Base-by-base conservation (phyloP, 1,140 invertebrate species). In the Pseudomyrmex sp. region DNA sequence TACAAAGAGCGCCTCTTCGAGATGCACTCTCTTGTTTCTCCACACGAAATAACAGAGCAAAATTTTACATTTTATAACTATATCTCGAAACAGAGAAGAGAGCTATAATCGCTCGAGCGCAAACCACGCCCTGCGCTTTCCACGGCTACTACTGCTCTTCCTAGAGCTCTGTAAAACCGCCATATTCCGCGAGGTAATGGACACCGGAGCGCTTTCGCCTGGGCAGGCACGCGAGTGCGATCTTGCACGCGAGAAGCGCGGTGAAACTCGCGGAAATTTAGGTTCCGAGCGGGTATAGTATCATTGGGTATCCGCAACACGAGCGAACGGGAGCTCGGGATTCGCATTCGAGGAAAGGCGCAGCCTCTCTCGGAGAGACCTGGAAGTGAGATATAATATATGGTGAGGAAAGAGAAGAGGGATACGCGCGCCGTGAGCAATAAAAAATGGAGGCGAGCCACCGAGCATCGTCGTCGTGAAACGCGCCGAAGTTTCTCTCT, bases 401-500 rank as follows among this genome's bases (percentile, higher is more conserved):
- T 35, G 48, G 50, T 61, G 58, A 66, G 48, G 66, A 35, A 69
- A 72, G 69, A 62, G n/a, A 48, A 35, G 50, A 52, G 52, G 59
- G 23, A 54, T 62, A 18, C 48, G 58, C 56, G 13, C 54, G 48
- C 59, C 48, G 59, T 35, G 18, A 74, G 83, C 66, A 85, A 86
- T 80, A 89, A 90, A 85, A 89, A 89, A 87, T 86, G 65, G 83
- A 77, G 68, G 79, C 82, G 44, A 80, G 86, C 87, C 84, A 88
- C 89, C 88, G 84, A 84, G 83, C 74, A 87, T 82, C 79, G 74
- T 26, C 13, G 89, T 26, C 13, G 89, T 83, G 87, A 70, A 86
- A 87, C 80, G 85, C 13, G 85, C 13, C 46, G 65, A 46, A 84
- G 52, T 86, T 84, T 89, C 87, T 88, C 87, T 89, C 88, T 85